These are phyloP conservation scores for Crenichthys baileyi DNA, from an alignment of 2,797 vertebrate genomes.

Conservation along the genomic window DNA sequence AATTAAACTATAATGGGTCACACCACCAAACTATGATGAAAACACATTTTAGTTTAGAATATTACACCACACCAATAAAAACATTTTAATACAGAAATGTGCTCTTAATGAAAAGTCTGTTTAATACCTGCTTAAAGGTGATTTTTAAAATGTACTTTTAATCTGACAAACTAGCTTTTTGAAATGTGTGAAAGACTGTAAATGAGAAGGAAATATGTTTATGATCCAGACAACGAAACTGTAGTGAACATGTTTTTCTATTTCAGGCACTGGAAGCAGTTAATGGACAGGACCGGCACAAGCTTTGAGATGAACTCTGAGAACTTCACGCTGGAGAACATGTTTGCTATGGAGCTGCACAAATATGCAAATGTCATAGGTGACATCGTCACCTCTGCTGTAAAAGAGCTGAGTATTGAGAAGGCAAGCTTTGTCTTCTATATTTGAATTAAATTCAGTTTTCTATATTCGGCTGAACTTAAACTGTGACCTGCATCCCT, in stretches of 20 bases:
- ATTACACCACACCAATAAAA: background rate
- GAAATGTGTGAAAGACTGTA: background rate
- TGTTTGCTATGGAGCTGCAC: constrained; percentile 97
- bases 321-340: constrained; percentile 94
- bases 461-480: background rate
- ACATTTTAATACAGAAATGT: background rate
- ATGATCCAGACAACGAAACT: background rate
- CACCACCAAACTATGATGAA: no score
- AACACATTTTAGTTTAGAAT: background rate
- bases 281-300: constrained; percentile 89
- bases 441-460: background rate
- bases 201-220: background rate
- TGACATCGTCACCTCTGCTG: constrained; percentile 89
- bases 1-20: no score
- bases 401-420: constrained; percentile 95
- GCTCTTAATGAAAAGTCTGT: background rate
- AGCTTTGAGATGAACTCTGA: constrained; percentile 90
- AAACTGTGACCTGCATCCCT: background rate
- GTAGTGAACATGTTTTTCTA: constrained; percentile 8
- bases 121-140: background rate
- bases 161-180: background rate
- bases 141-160: background rate
- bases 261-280: constrained; percentile 91
- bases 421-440: constrained; percentile 77
- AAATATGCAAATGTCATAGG: constrained; percentile 85